Percentiles rank a stretch among this genome's conserved stretches.
Evolutionary conservation across 2,113 vertebrate species (phyloP).

Genomic region (Butorides virescens): DNA sequence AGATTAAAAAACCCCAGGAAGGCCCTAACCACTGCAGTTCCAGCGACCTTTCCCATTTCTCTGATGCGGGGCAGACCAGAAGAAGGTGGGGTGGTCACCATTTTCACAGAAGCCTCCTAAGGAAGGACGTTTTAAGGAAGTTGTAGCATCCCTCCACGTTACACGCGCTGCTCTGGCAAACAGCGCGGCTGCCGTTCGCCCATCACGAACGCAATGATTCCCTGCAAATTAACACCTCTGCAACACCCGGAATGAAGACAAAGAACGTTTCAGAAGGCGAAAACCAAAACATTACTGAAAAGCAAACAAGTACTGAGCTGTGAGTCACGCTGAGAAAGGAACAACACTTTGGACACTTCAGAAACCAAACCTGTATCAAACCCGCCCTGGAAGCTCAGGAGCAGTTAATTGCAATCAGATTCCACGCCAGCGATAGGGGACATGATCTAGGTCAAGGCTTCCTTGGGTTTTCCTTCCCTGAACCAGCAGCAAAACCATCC

Average conservation of each 20-base stretch:
- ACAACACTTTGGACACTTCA: neutral
- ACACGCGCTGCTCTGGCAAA: neutral
- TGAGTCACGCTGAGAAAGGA: neutral
- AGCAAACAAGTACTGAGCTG: neutral
- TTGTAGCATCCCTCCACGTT: no score
- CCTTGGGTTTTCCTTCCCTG: neutral
- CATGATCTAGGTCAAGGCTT: neutral
- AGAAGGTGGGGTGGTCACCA: neutral
- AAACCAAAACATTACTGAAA: neutral
- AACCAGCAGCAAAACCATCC: neutral
- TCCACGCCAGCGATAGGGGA: neutral
- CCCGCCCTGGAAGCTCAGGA: neutral
- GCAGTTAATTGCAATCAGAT: neutral
- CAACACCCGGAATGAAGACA: neutral
- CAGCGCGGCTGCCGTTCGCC: neutral
- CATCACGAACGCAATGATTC: neutral
- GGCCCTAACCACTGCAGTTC: neutral
- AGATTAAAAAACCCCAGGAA: neutral
- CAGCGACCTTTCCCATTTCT: neutral
- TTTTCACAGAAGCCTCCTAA: neutral
- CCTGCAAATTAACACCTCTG: neutral
- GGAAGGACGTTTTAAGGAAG: neutral
- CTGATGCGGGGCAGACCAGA: neutral
- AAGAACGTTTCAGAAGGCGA: neutral
- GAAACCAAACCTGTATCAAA: neutral